These are phyloP conservation scores for Dynastes tityus DNA, from an alignment of 2,888 invertebrate species.

Conservation along the genomic window DNA sequence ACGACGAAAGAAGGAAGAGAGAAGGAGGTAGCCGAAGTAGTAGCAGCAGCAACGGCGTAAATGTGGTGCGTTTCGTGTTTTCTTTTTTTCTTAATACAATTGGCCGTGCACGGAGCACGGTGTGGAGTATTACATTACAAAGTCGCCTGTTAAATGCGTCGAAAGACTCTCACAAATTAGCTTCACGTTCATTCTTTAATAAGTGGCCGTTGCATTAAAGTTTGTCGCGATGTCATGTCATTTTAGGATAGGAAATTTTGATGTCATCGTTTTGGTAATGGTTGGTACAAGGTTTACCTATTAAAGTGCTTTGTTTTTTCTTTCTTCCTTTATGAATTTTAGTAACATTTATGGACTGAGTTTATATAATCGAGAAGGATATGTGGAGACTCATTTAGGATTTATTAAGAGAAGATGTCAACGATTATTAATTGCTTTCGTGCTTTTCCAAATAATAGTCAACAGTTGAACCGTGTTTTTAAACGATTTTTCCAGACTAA, in stretches of 20 bases:
- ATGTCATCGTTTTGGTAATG: neutral
- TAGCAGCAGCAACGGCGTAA: neutral
- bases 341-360: too few species aligned
- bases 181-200: conserved; percentile 47
- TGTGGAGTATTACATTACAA: conserved; percentile 58
- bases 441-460: too few species aligned
- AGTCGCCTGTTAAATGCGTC: conserved; percentile 60
- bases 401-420: too few species aligned
- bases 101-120: conserved; percentile 57
- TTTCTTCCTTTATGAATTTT: too few species aligned
- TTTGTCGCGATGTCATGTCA: conserved; percentile 14
- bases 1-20: neutral
- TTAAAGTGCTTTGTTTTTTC: too few species aligned
- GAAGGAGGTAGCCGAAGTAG: neutral
- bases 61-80: conserved; percentile 54
- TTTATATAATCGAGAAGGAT: too few species aligned
- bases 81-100: conserved; percentile 58
- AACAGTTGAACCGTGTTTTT: too few species aligned
- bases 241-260: conserved; percentile 13
- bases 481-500: too few species aligned
- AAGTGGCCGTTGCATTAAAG: conserved; percentile 51
- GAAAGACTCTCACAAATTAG: conserved; percentile 53
- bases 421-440: too few species aligned
- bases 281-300: too few species aligned
- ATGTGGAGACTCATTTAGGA: too few species aligned